Evolutionary conservation across 2,888 invertebrate species (phyloP).

Genomic region (Beris morrisii): DNA sequence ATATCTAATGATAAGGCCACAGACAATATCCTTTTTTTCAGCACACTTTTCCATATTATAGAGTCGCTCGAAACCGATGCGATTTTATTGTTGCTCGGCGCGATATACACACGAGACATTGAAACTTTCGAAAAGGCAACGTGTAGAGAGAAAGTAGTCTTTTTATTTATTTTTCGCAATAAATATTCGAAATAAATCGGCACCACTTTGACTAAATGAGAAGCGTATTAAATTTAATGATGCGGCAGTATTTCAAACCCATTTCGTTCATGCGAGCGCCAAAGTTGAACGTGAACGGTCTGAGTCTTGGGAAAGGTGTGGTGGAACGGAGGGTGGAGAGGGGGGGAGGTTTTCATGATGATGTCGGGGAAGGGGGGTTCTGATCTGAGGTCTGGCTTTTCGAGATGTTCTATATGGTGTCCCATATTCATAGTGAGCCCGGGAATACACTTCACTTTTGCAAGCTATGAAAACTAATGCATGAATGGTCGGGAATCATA

Average conservation of each 20-base stretch:
- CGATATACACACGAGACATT: slow-evolving; percentile 32
- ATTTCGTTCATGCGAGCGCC: slow-evolving; percentile 44
- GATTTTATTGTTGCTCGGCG: slow-evolving; percentile 17
- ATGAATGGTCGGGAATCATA: slow-evolving; percentile 3
- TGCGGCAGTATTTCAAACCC: slow-evolving; percentile 58
- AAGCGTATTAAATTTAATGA: slow-evolving; percentile 59
- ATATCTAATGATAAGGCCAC: slow-evolving; percentile 31
- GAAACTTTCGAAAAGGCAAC: slow-evolving; percentile 39
- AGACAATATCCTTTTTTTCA: slow-evolving; percentile 12
- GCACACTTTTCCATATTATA: slow-evolving; percentile 2
- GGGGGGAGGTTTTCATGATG: neutral
- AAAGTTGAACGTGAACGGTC: slow-evolving; percentile 19
- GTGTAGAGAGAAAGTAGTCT: slow-evolving; percentile 30
- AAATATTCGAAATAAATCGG: slow-evolving; percentile 58
- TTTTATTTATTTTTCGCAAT: slow-evolving; percentile 49
- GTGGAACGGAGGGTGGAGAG: neutral
- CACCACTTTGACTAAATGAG: slow-evolving; percentile 59
- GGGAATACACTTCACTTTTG: slow-evolving; percentile 24
- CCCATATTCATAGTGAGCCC: slow-evolving; percentile 14
- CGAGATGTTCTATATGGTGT: slow-evolving; percentile 7
- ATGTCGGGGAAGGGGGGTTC: neutral
- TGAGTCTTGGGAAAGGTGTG: neutral
- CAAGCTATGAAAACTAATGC: slow-evolving; percentile 13
- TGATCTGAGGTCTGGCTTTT: neutral
- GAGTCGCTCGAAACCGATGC: slow-evolving; percentile 20